These are phyloP conservation scores for Trichechus manatus DNA, from an alignment of 2,113 vertebrate genomes.

Conservation along the genomic window DNA sequence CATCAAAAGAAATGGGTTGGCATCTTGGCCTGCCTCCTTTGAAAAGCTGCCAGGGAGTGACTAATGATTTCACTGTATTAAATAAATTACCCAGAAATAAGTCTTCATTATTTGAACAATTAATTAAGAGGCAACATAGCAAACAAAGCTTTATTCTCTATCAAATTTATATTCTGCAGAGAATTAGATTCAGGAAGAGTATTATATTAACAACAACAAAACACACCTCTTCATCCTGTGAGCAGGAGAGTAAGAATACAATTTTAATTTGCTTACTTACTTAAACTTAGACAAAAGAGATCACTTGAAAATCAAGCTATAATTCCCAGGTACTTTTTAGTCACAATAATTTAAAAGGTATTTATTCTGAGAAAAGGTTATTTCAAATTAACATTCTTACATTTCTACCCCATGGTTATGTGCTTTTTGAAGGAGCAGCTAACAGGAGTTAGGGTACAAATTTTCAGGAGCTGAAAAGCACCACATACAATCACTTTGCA, in stretches of 20 bases:
- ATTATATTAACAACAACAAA: neutral
- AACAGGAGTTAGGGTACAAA: neutral
- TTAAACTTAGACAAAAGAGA: constrained; percentile 36
- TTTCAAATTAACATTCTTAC: neutral
- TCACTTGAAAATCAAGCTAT: neutral
- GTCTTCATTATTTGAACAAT: constrained; percentile 67
- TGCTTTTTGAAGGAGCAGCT: constrained; percentile 9
- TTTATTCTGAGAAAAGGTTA: neutral
- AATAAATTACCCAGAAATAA: constrained; percentile 67
- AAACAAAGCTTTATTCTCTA: constrained; percentile 34
- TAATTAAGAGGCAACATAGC: constrained; percentile 42
- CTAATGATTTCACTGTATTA: constrained; percentile 48
- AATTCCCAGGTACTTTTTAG: constrained; percentile 30
- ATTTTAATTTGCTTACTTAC: constrained; percentile 23
- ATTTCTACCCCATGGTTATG: neutral
- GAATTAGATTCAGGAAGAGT: neutral
- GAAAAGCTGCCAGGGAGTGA: constrained; percentile 30
- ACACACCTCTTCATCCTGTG: neutral
- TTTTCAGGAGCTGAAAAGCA: neutral
- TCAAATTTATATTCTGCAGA: neutral
- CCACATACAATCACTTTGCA: neutral
- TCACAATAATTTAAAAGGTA: neutral
- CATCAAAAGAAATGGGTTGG: constrained; percentile 11
- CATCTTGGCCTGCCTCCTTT: constrained; percentile 21
- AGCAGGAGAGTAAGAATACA: neutral